Percentiles rank a stretch among this genome's conserved stretches.
These are phyloP conservation scores for Semnopithecus entellus DNA, from an alignment of 2,113 vertebrate genomes.

Conservation along the genomic window DNA sequence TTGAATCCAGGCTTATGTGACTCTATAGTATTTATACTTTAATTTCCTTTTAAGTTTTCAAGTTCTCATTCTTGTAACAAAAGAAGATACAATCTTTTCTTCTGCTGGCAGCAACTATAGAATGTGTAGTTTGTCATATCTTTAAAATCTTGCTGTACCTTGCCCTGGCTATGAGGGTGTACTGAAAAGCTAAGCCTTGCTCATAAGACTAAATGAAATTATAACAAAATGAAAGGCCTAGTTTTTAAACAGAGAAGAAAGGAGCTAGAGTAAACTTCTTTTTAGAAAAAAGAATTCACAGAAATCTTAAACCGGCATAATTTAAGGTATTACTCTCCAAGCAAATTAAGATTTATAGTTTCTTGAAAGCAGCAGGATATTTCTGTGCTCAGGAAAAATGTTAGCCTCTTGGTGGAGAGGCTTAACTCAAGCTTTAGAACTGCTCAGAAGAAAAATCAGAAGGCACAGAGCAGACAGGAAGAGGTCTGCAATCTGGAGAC, in stretches of 20 bases:
- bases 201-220: background rate
- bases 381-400: background rate
- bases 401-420: background rate
- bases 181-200: background rate
- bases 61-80: background rate
- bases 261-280: background rate
- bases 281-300: background rate
- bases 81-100: background rate
- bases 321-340: background rate
- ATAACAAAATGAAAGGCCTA: background rate
- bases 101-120: background rate
- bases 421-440: background rate
- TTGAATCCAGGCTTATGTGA: background rate
- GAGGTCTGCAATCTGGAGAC: background rate
- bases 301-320: background rate
- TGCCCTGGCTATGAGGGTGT: background rate
- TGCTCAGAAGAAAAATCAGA: background rate
- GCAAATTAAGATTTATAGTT: background rate
- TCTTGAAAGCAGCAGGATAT: background rate
- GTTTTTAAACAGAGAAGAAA: slow-evolving; percentile 29
- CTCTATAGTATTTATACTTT: background rate
- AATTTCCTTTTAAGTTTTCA: slow-evolving; percentile 26
- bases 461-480: background rate
- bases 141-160: background rate
- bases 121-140: background rate